These are phyloP conservation scores for Botrylloides violaceus DNA, from an alignment of 23 tunicate genomes.

Conservation along the genomic window DNA sequence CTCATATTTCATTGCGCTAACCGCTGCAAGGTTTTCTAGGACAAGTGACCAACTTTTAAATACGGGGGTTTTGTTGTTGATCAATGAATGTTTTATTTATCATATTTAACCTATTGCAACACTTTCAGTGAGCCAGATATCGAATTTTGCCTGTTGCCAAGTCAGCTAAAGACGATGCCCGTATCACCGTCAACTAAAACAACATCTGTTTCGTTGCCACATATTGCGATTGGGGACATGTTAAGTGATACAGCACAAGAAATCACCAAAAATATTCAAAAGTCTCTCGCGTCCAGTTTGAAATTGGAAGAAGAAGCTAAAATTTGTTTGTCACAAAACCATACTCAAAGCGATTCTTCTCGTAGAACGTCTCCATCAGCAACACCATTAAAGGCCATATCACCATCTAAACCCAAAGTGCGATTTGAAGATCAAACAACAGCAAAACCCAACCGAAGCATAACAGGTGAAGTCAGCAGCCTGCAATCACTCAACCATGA, in stretches of 20 bases:
- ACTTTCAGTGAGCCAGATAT: too few relatives aligned
- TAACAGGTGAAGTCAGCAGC: neutral
- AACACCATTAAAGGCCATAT: slow-evolving; percentile 2
- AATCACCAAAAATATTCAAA: slow-evolving; percentile 6
- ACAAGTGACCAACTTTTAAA: too few relatives aligned
- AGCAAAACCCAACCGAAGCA: neutral
- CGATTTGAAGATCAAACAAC: slow-evolving; percentile 6
- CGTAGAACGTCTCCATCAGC: neutral
- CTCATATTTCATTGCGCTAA: too few relatives aligned
- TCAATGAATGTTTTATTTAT: too few relatives aligned
- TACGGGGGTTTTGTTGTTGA: too few relatives aligned
- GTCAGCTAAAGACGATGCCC: too few relatives aligned
- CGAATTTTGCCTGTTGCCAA: too few relatives aligned
- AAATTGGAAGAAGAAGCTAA: slow-evolving; percentile 7
- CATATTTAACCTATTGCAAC: too few relatives aligned
- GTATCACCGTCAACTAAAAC: too few relatives aligned
- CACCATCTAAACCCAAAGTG: slow-evolving; percentile 12
- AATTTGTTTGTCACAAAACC: neutral
- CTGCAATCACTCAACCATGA: neutral
- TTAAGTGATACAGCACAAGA: slow-evolving; percentile 13
- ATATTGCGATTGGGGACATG: too few relatives aligned
- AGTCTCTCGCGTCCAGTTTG: slow-evolving; percentile 20
- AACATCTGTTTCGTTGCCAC: too few relatives aligned
- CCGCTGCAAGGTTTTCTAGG: too few relatives aligned
- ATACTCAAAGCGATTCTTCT: neutral